Evolutionary conservation across 1,140 invertebrate species (phyloP), one percentile per base, ranked within the genome.

Genomic region (Pogonomyrmex californicus): DNA sequence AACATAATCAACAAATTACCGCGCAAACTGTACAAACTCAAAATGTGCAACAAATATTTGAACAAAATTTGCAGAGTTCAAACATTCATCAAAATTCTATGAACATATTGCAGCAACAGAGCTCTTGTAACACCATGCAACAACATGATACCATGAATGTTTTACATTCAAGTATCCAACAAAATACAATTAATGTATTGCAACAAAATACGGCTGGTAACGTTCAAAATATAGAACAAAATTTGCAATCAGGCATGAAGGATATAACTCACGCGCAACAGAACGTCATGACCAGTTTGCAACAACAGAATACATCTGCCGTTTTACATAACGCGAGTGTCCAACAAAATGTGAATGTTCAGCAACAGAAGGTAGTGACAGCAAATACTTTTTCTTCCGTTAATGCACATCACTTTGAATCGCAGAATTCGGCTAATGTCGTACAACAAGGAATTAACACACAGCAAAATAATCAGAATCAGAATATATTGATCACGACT

Each of bases 11-110:
- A 49, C 93, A 95, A 66, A 93, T 95, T 60, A 93, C 94, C 1
- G 91, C 94, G 4, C 94, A 95, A 79, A 93, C 92, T 1, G 92
- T 95, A 4, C 95, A 95, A 73, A 92, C 92, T 5, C 91, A 95
- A 78, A 95, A 95, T 77, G 91, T 94, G 17, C 94, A 95, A 68
- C 93, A 95, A 38, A 92, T 95, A 17, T 93, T 95, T 44, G 94
- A 95, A 62, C 94, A 95, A 58, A 94, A 91, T 90, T 66, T 94
- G 49, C 93, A 93, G 94, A 92, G 75, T 70, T 93, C 89, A 60
- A 88, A 88, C 63, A 89, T 92, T 23, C 92, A 93, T 65, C 92
- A 93, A 5, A 92, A 94, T 87, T 89, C 94, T 0, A 89, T 95
- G 49, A 94, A 92, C 44, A 87, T 93, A 73, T n/a, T 93, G 17